phyloP scores from a whole-genome alignment of 2,888 invertebrate genomes.

The Epirrhoe tristata region DNA sequence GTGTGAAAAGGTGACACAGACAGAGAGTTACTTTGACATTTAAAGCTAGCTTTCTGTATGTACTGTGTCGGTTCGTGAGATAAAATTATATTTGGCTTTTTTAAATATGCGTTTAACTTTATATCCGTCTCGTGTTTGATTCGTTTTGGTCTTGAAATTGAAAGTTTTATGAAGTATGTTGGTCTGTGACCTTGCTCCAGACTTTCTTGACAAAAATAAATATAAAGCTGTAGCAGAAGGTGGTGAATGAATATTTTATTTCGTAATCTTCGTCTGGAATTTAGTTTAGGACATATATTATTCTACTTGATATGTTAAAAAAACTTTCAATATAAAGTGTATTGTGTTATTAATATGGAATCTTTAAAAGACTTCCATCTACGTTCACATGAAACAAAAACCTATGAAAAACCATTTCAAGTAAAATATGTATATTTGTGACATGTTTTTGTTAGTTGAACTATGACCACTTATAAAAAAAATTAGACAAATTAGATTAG shows the following conservation, averaged over 20 bases:
- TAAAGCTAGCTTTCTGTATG: constrained; percentile 13
- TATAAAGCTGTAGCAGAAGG: not conserved
- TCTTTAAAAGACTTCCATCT: too few relatives aligned
- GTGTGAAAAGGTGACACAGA: too few relatives aligned
- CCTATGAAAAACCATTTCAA: too few relatives aligned
- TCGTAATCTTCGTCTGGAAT: not conserved
- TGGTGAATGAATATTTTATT: not conserved
- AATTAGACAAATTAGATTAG: too few relatives aligned
- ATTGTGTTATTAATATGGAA: too few relatives aligned
- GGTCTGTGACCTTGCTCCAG: constrained; percentile 33
- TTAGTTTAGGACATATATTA: constrained; percentile 1
- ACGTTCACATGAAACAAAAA: too few relatives aligned
- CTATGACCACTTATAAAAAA: too few relatives aligned
- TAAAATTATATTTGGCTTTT: constrained; percentile 80
- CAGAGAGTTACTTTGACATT: too few relatives aligned
- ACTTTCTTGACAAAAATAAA: constrained; percentile 5
- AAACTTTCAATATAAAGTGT: too few relatives aligned
- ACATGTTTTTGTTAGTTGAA: too few relatives aligned
- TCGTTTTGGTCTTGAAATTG: constrained; percentile 39
- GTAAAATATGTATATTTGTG: too few relatives aligned
- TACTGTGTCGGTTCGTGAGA: constrained; percentile 62
- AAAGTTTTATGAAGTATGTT: constrained; percentile 34
- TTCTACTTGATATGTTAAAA: constrained; percentile 28
- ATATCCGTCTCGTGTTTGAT: constrained; percentile 33
- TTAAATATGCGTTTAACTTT: constrained; percentile 67